Base-by-base conservation (phyloP, 2,113 vertebrate species). In the Ciconia maguari region DNA sequence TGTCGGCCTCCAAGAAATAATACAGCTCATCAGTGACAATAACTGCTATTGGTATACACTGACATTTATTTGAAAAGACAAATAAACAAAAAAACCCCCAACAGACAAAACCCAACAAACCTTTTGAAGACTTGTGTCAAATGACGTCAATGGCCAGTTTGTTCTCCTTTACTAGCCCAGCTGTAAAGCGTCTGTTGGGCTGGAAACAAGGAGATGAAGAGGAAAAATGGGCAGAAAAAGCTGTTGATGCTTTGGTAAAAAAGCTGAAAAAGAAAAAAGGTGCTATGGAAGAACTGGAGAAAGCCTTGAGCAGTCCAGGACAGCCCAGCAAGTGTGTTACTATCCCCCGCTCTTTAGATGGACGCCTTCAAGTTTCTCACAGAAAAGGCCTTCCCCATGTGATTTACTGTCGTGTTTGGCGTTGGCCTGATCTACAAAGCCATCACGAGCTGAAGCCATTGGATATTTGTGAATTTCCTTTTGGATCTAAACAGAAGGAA, bases 131-230 rank as follows among this genome's bases (percentile, higher is more conserved):
- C 79, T 97, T 78, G 62, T 97, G 97, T 98, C 98, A 98, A 98
- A 98, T 98, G 98, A 98, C 98, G 97, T 98, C 98, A 98, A 99
- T 99, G 99, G 99, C 99, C 97, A 99, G 99, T 98, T 98, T 99
- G 97, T 99, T 99, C 98, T 99, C 99, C 92, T 99, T 99, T 98
- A 99, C 99, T 96, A 99, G 99, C 98, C 99, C 99, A 83, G 99
- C 99, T 69, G 99, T 99, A 91, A 99, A 99, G 96, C 99, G 99
- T 61, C 98, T 99, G 88, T 99, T 99, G 88, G 99, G 99, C 97
- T 99, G 99, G 99, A 99, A 99, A 96, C 99, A 99, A 98, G 99
- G 99, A 68, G 99, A 99, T 65, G 99, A 99, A 98, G 99, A 99
- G 84, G 99, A 99, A 95, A 99, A 99, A 98, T 99, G 99, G 99